Conservation (phyloP, 2,888 invertebrate genomes). For the Andrena praecox region DNA sequence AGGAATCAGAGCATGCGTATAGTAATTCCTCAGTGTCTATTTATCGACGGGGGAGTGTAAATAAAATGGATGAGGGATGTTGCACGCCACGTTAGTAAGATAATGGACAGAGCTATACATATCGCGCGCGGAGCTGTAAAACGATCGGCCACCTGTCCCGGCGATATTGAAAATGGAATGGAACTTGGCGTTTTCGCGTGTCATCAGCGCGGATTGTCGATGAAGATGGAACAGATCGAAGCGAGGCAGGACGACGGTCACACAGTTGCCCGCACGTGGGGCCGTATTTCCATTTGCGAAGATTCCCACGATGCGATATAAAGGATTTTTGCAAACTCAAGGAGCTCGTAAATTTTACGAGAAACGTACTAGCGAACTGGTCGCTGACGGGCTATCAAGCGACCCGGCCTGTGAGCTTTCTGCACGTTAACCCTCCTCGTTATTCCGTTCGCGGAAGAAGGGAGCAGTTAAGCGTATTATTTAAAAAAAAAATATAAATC, state of each 20-base stretch:
- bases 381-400: constrained; percentile 42
- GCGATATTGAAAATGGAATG: constrained; percentile 59
- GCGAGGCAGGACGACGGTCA: background rate
- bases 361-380: constrained; percentile 28
- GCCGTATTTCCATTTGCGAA: constrained; percentile 10
- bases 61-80: background rate
- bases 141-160: constrained; percentile 52
- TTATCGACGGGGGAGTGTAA: background rate
- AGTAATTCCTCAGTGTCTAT: too few relatives aligned
- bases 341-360: constrained; percentile 62
- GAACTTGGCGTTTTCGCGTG: constrained; percentile 46
- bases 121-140: constrained; percentile 4
- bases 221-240: constrained; percentile 56
- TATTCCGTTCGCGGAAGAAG: background rate
- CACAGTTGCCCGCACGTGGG: background rate
- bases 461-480: too few relatives aligned
- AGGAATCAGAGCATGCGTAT: too few relatives aligned
- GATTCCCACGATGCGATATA: constrained; percentile 44
- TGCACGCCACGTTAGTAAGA: background rate
- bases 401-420: constrained; percentile 15
- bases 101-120: background rate
- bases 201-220: constrained; percentile 50
- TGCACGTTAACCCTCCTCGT: background rate
- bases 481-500: too few relatives aligned
- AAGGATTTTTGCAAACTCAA: constrained; percentile 66